A percentile compares a stretch with the other conserved stretches of the same genome.
Conservation (phyloP, 2,888 invertebrate species). For the Cryptocephalus moraei region DNA sequence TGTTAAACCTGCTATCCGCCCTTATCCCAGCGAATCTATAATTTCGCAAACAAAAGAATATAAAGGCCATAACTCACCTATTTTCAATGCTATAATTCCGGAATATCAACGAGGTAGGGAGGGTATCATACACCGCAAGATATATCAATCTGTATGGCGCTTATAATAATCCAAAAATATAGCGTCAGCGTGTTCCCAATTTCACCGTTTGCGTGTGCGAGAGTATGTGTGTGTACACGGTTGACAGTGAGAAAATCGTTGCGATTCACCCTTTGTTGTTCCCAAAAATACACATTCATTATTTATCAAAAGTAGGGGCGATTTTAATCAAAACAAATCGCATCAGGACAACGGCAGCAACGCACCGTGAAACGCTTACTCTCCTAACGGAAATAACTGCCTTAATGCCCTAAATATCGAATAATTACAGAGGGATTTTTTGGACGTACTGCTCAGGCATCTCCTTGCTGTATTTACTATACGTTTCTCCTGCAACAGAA, state of each 20-base stretch:
- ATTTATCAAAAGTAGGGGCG: conserved; percentile 29
- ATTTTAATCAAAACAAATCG: conserved; percentile 35
- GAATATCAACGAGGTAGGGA: conserved; percentile 13
- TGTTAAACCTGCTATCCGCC: no score
- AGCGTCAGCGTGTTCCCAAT: conserved; percentile 6
- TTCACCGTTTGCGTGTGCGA: no score
- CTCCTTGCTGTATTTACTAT: no score
- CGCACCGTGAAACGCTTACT: conserved; percentile 21
- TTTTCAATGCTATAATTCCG: conserved; percentile 14
- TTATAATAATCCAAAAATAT: conserved; percentile 34
- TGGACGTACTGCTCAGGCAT: no score
- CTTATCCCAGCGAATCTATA: no score
- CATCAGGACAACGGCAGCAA: conserved; percentile 15
- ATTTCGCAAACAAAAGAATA: no score
- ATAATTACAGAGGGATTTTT: no score
- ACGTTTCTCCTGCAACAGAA: no score
- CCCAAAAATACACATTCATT: conserved; percentile 32
- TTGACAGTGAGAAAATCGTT: conserved; percentile 29
- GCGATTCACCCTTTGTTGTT: conserved; percentile 31
- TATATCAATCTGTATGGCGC: conserved; percentile 31
- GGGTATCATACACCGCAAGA: conserved; percentile 23
- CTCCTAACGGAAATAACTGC: conserved; percentile 29
- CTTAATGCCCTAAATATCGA: conserved; percentile 1
- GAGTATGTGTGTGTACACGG: conserved; percentile 18
- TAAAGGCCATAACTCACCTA: no score